Evolutionary conservation across 1,140 invertebrate species (phyloP), one percentile per base, ranked within the genome.

Genomic region (Drosophila jambulina): DNA sequence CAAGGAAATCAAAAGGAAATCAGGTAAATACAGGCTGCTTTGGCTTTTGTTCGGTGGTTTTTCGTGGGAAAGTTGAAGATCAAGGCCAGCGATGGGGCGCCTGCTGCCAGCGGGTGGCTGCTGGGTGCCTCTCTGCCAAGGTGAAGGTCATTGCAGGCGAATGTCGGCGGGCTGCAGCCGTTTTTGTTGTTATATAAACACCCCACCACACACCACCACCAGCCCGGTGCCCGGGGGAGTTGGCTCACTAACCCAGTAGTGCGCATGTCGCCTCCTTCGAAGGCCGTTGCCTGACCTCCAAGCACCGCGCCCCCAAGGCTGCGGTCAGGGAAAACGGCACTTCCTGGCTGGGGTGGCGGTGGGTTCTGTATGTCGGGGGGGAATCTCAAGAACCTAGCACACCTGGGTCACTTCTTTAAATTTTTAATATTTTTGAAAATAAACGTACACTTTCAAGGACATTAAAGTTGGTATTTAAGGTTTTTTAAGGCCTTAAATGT

Each of bases 91-190:
- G 27, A 27, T 54, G 43, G 42, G 43, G 51, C 2, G 34, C 59
- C 43, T 34, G 36, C 48, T 63, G n/a, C n/a, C n/a, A n/a, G n/a
- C n/a, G 54, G 57, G 60, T 58, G 60, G 67, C 51, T 43, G 59
- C 58, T 58, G 61, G 48, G 13, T 51, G 46, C 46, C 46, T 27
- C 46, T 25, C 7, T 87, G 84, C 74, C 84, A 88, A 88, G 84
- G 84, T 88, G 80, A 88, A 88, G 84, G 84, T 88, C 85, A 71
- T 63, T 84, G 85, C 85, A 84, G 69, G 76, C 83, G 64, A 59
- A 40, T 59, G 63, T 45, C 79, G 78, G 38, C 79, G 54, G 27
- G 54, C 27, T 75, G 80, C 75, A 76, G 21, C 61, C 74, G 57
- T 80, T 79, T 78, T 90, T 88, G 80, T 88, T 90, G 84, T 88